These are phyloP conservation scores for Sceloporus tristichus DNA, from an alignment of 2,113 vertebrate genomes.

Conservation along the genomic window DNA sequence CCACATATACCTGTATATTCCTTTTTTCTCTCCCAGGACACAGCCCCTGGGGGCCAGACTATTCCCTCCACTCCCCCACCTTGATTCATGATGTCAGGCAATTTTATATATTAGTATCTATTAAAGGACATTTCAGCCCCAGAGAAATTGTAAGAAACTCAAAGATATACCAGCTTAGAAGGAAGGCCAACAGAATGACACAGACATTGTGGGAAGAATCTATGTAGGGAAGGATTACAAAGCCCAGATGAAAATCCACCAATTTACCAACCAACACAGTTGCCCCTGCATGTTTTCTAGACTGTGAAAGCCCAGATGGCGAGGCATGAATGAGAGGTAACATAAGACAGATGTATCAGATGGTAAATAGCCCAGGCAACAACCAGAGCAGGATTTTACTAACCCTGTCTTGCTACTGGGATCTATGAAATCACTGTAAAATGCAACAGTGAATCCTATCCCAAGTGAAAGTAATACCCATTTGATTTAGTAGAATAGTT, in stretches of 20 bases:
- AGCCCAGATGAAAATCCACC: background rate
- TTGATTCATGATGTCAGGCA: too few species aligned
- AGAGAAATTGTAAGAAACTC: background rate
- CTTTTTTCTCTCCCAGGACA: too few species aligned
- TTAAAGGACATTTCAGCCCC: too few species aligned
- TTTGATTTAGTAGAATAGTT: background rate
- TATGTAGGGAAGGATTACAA: background rate
- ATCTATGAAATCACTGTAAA: background rate
- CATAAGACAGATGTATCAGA: background rate
- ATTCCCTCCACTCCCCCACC: too few species aligned
- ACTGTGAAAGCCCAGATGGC: background rate
- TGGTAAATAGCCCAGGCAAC: background rate
- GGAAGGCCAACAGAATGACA: background rate
- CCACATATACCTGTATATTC: too few species aligned
- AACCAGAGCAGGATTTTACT: background rate
- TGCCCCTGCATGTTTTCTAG: too few species aligned
- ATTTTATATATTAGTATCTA: too few species aligned
- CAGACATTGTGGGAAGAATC: background rate
- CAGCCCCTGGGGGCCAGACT: too few species aligned
- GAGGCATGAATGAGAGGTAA: background rate
- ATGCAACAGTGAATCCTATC: background rate
- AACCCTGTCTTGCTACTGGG: background rate
- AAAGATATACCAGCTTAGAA: background rate
- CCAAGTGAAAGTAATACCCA: background rate
- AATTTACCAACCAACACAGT: too few species aligned